Conservation (phyloP, 2,888 invertebrate genomes). For the Balanococcus diminutus region DNA sequence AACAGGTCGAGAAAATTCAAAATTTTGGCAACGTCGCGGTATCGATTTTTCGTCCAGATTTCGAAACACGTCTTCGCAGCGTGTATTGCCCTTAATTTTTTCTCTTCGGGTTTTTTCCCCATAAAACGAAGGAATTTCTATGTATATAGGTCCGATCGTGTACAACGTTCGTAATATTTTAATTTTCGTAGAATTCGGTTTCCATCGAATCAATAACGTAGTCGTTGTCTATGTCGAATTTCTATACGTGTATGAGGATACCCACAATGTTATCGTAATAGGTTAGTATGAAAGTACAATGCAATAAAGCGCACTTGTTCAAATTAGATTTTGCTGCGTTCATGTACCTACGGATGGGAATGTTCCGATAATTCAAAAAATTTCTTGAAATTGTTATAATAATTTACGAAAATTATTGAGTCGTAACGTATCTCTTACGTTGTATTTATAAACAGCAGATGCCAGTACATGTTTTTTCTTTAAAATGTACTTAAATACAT, state of each 20-base stretch:
- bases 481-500: background rate
- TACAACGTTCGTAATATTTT: background rate
- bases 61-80: constrained; percentile 21
- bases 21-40: constrained; percentile 41
- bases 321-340: background rate
- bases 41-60: constrained; percentile 42
- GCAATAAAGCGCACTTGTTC: background rate
- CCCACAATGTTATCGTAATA: background rate
- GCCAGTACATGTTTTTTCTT: background rate
- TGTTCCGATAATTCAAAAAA: background rate
- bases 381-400: background rate
- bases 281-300: background rate
- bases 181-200: background rate
- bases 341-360: background rate
- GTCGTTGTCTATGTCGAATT: too few species aligned
- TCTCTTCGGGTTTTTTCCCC: background rate
- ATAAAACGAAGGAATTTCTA: background rate
- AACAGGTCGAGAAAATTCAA: background rate
- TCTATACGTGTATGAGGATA: too few species aligned
- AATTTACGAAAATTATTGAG: background rate
- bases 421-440: background rate
- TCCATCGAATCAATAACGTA: background rate
- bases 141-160: background rate
- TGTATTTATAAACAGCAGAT: constrained; percentile 36
- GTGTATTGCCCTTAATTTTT: constrained; percentile 38